A percentile compares a stretch with the other conserved stretches of the same genome.
These are phyloP conservation scores for Staurois parvus DNA, from an alignment of 2,797 vertebrate species.

Conservation along the genomic window DNA sequence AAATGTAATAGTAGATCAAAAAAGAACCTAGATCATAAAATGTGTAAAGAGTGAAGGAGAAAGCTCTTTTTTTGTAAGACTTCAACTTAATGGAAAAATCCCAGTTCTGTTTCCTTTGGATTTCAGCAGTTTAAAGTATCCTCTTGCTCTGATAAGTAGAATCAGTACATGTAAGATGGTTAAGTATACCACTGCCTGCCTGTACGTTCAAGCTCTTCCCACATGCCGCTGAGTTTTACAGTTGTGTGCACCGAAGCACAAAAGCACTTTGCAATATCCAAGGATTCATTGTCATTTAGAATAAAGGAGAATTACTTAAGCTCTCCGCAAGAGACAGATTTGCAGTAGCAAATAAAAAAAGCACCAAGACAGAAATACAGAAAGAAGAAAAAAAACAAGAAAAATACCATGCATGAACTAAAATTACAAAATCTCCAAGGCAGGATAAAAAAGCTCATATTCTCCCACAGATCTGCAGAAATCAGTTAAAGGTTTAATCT, in stretches of 20 bases:
- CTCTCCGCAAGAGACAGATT: slow-evolving; percentile 70
- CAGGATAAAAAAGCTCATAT: background rate
- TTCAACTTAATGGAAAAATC: slow-evolving; percentile 71
- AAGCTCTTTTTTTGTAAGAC: slow-evolving; percentile 66
- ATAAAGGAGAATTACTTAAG: slow-evolving; percentile 74
- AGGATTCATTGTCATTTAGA: slow-evolving; percentile 70
- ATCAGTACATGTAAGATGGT: slow-evolving; percentile 69
- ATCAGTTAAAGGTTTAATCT: slow-evolving; percentile 20
- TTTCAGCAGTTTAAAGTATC: slow-evolving; percentile 71
- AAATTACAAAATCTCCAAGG: slow-evolving; percentile 8
- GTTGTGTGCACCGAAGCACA: slow-evolving; percentile 69
- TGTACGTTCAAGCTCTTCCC: slow-evolving; percentile 70
- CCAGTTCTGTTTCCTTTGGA: slow-evolving; percentile 59
- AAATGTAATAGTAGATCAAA: slow-evolving; percentile 65
- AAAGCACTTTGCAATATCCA: slow-evolving; percentile 72
- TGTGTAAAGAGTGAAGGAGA: slow-evolving; percentile 71
- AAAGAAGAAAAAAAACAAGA: slow-evolving; percentile 58
- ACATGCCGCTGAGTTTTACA: slow-evolving; percentile 70
- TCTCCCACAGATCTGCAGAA: background rate
- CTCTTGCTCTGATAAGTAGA: slow-evolving; percentile 75
- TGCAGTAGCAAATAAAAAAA: slow-evolving; percentile 65
- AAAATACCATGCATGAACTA: background rate
- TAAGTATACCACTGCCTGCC: slow-evolving; percentile 70
- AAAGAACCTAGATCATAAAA: slow-evolving; percentile 69
- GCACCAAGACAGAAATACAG: slow-evolving; percentile 68